Evolutionary conservation across 2,113 vertebrate genomes (phyloP).

Genomic region (Callipepla squamata): DNA sequence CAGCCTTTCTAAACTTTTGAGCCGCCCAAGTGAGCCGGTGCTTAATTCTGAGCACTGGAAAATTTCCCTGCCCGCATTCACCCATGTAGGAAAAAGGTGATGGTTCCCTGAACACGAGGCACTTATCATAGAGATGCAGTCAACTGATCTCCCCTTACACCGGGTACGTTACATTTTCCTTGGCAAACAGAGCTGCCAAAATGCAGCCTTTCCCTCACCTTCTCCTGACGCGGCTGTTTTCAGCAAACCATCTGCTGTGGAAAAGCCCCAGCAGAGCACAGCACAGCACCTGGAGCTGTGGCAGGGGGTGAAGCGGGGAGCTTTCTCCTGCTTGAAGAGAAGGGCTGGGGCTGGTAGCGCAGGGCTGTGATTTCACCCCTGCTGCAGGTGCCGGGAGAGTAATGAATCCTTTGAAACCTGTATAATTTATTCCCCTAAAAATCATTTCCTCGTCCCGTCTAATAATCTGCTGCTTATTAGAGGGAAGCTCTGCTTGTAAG

Average conservation of each 20-base stretch:
- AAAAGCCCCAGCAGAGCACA: constrained; percentile 9
- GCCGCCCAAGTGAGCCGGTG: constrained; percentile 2
- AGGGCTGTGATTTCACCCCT: neutral
- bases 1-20: neutral
- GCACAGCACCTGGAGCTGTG: constrained; percentile 36
- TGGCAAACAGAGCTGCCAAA: constrained; percentile 11
- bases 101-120: neutral
- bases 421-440: constrained; percentile 51
- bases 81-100: neutral
- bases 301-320: neutral
- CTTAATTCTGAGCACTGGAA: constrained; percentile 2
- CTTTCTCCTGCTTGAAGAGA: neutral
- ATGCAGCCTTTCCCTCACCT: neutral
- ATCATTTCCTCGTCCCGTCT: constrained; percentile 29
- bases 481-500: neutral
- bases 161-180: neutral
- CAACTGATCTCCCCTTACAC: neutral
- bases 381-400: neutral
- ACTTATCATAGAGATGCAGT: constrained; percentile 10
- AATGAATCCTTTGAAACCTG: constrained; percentile 50
- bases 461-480: constrained; percentile 42
- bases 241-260: constrained; percentile 36
- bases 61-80: neutral
- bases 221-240: neutral
- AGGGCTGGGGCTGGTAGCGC: neutral